Evolutionary conservation across 2,113 vertebrate species (phyloP), one percentile per base, ranked within the genome.

Genomic region (Butorides virescens): DNA sequence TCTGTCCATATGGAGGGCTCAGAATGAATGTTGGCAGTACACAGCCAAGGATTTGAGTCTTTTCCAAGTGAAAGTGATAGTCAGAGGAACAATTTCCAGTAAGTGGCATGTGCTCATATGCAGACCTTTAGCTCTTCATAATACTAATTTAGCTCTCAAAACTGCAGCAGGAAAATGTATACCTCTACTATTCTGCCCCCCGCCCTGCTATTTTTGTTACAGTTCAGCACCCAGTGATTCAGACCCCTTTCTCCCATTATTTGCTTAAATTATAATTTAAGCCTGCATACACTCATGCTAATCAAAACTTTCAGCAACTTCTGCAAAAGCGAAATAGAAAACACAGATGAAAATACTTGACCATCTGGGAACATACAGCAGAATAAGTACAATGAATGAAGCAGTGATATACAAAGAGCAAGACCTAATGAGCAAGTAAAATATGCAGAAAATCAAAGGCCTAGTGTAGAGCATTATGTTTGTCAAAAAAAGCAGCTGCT

Each of bases 401-500:
- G 49, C 42, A 73, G 55, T 42, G 66, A 88, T 46, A 66, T 32
- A 70, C 36, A 93, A 92, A 83, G 78, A 93, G 47, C 32, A 86
- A 91, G 93, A 81, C 76, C 72, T 92, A 93, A 92, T 55, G 29
- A 86, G 72, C 25, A 71, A 95, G 49, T 80, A 67, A 94, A 95
- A 94, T 88, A 74, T 59, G 32, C 70, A 93, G 63, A 77, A 91
- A 86, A 94, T 93, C 78, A 93, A 96, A 94, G 81, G 56, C 88
- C n/a, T 71, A 77, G n/a, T 19, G 37, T 37, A 66, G 22, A 92
- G 59, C 36, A 80, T 74, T 88, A 58, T 82, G 50, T 86, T 73
- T 96, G 62, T 76, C 42, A 94, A 70, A 73, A 93, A 88, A 95
- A 90, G 75, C 85, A 97, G 95, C 75, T 94, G 93, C 50, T 90